Evolutionary conservation across 1,140 invertebrate genomes (phyloP).

Genomic region (Brachionus rubens): DNA sequence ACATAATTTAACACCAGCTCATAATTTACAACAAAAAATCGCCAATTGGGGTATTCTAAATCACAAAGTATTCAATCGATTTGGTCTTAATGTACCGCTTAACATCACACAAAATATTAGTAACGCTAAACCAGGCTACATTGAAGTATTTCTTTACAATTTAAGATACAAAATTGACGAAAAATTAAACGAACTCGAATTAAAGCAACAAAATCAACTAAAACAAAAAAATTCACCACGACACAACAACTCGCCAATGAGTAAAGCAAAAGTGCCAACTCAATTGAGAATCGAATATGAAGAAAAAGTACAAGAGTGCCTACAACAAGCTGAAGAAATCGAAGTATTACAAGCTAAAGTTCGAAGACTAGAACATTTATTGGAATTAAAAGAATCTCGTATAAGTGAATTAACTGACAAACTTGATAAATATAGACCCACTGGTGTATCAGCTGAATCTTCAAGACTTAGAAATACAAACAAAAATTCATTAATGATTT

Average conservation of each 20-base stretch:
- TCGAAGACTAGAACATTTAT: conserved; percentile 54
- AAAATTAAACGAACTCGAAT: conserved; percentile 40
- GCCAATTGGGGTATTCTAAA: conserved; percentile 58
- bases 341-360: conserved; percentile 55
- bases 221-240: conserved; percentile 18
- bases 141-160: conserved; percentile 51
- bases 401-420: conserved; percentile 52
- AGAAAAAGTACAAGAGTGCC: conserved; percentile 55
- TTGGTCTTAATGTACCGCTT: conserved; percentile 39
- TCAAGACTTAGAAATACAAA: not conserved
- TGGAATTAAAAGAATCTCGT: conserved; percentile 57
- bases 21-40: conserved; percentile 53
- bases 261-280: not conserved
- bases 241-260: not conserved
- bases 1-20: conserved; percentile 55
- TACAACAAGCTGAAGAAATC: conserved; percentile 57
- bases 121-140: conserved; percentile 9
- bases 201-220: not conserved
- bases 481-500: conserved; percentile 19
- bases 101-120: conserved; percentile 41
- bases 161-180: conserved; percentile 56
- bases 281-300: conserved; percentile 50
- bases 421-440: conserved; percentile 46
- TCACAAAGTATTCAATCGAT: conserved; percentile 47
- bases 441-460: conserved; percentile 18